A percentile compares a stretch with the other conserved stretches of the same genome.
These are phyloP conservation scores for Steromphala cineraria DNA, from an alignment of 2,888 invertebrate genomes.

Conservation along the genomic window DNA sequence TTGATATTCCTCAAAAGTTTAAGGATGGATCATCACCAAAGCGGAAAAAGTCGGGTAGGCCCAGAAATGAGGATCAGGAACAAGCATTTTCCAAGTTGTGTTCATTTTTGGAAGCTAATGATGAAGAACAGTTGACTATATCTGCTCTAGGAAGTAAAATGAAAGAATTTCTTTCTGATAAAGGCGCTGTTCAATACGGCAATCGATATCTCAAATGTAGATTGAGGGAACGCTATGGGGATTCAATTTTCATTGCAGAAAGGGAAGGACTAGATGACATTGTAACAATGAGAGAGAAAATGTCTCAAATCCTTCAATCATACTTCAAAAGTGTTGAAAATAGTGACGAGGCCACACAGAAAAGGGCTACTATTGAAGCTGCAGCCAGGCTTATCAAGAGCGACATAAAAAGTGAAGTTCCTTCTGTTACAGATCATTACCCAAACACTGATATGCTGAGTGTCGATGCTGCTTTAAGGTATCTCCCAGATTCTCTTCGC, in stretches of 20 bases:
- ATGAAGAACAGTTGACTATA: constrained; percentile 32
- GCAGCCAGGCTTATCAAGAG: constrained; percentile 47
- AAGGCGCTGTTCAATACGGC: constrained; percentile 26
- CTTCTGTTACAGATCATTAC: constrained; percentile 30
- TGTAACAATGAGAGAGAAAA: constrained; percentile 42
- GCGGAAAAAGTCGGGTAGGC: background rate
- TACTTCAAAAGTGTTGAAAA: constrained; percentile 29
- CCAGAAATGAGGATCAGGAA: background rate
- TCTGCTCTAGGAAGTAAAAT: constrained; percentile 28
- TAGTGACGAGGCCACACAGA: constrained; percentile 30
- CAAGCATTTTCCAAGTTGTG: constrained; percentile 2
- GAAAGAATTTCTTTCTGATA: constrained; percentile 9
- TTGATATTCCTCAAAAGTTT: background rate
- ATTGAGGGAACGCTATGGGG: constrained; percentile 41
- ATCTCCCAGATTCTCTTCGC: constrained; percentile 32
- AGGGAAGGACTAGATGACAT: constrained; percentile 40
- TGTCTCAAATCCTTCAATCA: constrained; percentile 32
- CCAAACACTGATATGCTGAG: constrained; percentile 36
- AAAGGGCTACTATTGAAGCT: constrained; percentile 34
- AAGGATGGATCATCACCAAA: background rate
- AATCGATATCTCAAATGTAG: constrained; percentile 38
- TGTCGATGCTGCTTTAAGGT: constrained; percentile 24
- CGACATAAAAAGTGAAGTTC: constrained; percentile 44
- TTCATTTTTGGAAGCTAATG: constrained; percentile 30
- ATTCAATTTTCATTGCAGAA: constrained; percentile 39